Evolutionary conservation across 2,797 vertebrate genomes (phyloP).

Genomic region (Neomorphus geoffroyi): DNA sequence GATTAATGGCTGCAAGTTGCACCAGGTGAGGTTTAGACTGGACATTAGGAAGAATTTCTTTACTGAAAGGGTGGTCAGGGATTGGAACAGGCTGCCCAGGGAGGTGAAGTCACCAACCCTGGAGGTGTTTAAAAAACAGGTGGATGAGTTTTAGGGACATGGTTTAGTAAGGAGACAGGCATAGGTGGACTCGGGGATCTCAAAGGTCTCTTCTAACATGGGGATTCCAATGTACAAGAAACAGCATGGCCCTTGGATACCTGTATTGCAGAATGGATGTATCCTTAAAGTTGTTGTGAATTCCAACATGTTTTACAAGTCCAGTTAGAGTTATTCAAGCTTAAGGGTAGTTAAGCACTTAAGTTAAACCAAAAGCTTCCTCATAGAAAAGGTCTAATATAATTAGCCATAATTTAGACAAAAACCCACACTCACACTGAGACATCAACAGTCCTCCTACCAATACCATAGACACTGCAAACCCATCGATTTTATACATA

Average conservation of each 20-base stretch:
- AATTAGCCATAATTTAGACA: background rate
- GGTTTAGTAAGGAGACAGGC: too few relatives aligned
- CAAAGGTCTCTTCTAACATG: too few relatives aligned
- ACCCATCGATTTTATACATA: background rate
- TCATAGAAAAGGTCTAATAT: background rate
- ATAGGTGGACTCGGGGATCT: too few relatives aligned
- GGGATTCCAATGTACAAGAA: background rate
- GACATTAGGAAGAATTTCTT: too few relatives aligned
- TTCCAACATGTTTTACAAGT: background rate
- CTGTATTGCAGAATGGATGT: background rate
- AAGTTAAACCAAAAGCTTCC: background rate
- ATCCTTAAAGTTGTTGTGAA: background rate
- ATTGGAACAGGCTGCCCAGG: too few relatives aligned
- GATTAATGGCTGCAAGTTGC: too few relatives aligned
- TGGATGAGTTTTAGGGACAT: too few relatives aligned
- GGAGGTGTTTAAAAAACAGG: too few relatives aligned
- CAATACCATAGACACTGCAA: background rate
- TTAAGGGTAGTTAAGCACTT: background rate
- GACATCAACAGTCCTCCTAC: background rate
- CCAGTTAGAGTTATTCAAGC: background rate
- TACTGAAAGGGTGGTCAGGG: too few relatives aligned
- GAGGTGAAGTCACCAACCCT: too few relatives aligned
- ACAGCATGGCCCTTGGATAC: background rate
- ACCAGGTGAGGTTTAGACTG: too few relatives aligned
- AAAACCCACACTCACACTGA: background rate